Evolutionary conservation across 2,797 vertebrate species (phyloP).

Genomic region (Centropyge bicolor): DNA sequence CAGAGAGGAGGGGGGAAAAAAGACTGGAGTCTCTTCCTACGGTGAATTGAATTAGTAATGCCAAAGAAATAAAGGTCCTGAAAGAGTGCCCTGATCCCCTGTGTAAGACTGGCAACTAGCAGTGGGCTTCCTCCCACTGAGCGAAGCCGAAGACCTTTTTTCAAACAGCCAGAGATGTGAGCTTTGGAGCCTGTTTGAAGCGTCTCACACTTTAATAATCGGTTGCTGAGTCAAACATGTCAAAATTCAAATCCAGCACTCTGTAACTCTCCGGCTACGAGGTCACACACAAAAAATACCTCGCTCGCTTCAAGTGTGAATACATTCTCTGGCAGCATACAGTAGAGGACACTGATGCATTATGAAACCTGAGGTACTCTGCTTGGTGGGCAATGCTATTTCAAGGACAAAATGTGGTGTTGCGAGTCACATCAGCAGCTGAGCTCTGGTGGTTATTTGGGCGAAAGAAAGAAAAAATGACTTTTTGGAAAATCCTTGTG

Average conservation of each 20-base stretch:
- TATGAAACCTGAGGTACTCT: conserved; percentile 52
- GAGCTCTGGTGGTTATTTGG: conserved; percentile 22
- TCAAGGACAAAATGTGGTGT: conserved; percentile 41
- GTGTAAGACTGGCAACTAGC: conserved; percentile 69
- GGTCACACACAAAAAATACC: conserved; percentile 31
- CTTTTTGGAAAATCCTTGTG: background rate
- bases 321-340: conserved; percentile 31
- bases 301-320: conserved; percentile 25
- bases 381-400: conserved; percentile 32
- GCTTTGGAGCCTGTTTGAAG: conserved; percentile 58
- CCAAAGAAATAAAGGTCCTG: conserved; percentile 80
- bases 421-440: conserved; percentile 34
- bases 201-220: conserved; percentile 58
- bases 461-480: background rate
- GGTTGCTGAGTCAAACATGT: conserved; percentile 50
- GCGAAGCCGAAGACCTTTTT: conserved; percentile 39
- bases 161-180: conserved; percentile 52
- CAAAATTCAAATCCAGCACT: conserved; percentile 44
- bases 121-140: conserved; percentile 67
- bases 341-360: conserved; percentile 55
- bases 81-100: conserved; percentile 79
- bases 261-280: conserved; percentile 32
- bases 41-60: conserved; percentile 85
- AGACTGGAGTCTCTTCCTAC: conserved; percentile 80
- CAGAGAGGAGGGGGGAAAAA: conserved; percentile 59